Evolutionary conservation across 2,888 invertebrate species (phyloP), one percentile per base, ranked within the genome.

Genomic region (Magallana nippona): DNA sequence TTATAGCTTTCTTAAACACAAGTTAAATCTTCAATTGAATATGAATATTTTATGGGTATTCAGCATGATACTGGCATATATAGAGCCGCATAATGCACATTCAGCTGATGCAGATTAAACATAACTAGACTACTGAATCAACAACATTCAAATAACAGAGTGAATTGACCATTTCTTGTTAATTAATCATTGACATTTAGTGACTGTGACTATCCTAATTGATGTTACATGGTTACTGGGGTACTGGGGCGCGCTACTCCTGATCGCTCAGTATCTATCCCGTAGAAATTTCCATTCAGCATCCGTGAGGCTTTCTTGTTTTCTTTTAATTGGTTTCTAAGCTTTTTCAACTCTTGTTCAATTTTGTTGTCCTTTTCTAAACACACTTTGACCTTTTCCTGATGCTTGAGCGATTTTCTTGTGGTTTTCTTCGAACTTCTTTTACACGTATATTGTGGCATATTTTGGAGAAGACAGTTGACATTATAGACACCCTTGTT

Each of bases 241-340:
- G 62, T 81, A 81, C 81, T 60, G 13, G 81, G 81, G 8, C 81
- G 27, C 10, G 81, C 81, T 60, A 60, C 60, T 11, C 57, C 81
- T 10, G 81, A 81, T n/a, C 81, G 27, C 10, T 56, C 62, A 13
- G 57, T 81, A 10, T 81, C 81, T n/a, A 19, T 55, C 10, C n/a
- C 60, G 13, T n/a, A 60, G 11, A 44, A 11, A 10, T 32, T 62
- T 17, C 62, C 81, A 60, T 44, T 62, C n/a, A 32, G 32, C n/a
- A 44, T n/a, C 11, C 17, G 11, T 27, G 22, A 60, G 32, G 15
- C 27, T 44, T 15, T 56, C 13, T 62, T 81, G 32, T 60, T 62
- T 62, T 32, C 62, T 32, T 44, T 81, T 44, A 81, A 44, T 17
- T 57, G 22, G 17, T 57, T 81, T 44, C 81, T 60, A 32, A 81